Evolutionary conservation across 2,797 vertebrate genomes (phyloP), one percentile per base, ranked within the genome.

Genomic region (Intellagama lesueurii): DNA sequence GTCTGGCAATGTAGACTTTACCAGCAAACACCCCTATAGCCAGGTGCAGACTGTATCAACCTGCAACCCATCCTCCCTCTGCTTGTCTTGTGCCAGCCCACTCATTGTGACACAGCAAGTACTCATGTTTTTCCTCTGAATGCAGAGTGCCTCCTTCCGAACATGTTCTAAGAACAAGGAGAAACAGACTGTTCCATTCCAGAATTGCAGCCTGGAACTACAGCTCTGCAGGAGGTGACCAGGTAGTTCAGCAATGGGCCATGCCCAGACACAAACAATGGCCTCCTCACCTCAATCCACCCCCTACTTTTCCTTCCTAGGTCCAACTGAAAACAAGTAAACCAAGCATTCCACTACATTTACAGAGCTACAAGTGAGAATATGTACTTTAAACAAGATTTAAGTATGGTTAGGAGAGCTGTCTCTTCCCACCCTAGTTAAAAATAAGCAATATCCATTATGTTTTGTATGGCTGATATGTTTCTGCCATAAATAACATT

Each of bases 141-240:
- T 11, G 2, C 35, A 40, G 64, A 88, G 78, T 81, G 77, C 77
- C 60, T 85, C 68, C 35, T 56, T 47, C 26, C 44, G 83, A 88
- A 88, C 72, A 77, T 85, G 70, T 86, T 88, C 90, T n/a, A 30
- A 70, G 79, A 78, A 86, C 83, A 88, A 86, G 83, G 83, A 82
- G 87, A 88, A 82, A 91, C 90, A 91, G 87, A 19, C 49, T 88
- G 90, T 91, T 86, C 87, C 83, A 81, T 70, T 49, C 78, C 83
- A 86, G 83, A 69, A 82, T 14, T 70, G 83, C 22, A 70, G 70
- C 70, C 52, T 19, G 47, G 83, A 72, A 68, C 76, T 32, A 64
- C 79, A 40, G 47, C 9, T 19, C 72, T 44, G 56, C 30, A 14
- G 76, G 72, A 76, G 60, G 60, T 28, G 77, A 35, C 69, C 5